Percentiles rank a stretch among this genome's conserved stretches.
Evolutionary conservation across 2,888 invertebrate genomes (phyloP).

Genomic region (Sarcophaga carnaria): DNA sequence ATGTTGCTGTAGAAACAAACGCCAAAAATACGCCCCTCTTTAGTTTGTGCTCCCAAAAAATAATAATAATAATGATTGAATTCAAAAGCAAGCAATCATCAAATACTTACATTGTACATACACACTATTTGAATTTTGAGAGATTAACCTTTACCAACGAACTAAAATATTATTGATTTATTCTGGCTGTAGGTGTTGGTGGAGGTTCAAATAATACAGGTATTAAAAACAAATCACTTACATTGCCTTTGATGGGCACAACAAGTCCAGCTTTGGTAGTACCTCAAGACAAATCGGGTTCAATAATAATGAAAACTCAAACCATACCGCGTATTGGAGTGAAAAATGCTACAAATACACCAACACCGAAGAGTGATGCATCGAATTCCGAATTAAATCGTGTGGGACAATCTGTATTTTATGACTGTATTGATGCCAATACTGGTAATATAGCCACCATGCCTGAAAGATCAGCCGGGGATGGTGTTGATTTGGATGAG

Average conservation of each 20-base stretch:
- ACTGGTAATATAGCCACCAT: constrained; percentile 52
- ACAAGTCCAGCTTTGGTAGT: constrained; percentile 73
- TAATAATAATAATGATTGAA: background rate
- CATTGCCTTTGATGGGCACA: constrained; percentile 77
- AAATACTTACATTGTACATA: constrained; percentile 5
- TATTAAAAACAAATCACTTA: constrained; percentile 76
- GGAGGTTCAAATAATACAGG: constrained; percentile 56
- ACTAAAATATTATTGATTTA: constrained; percentile 43
- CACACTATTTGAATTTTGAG: background rate
- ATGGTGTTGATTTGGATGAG: constrained; percentile 83
- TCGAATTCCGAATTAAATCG: constrained; percentile 79
- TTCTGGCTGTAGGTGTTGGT: constrained; percentile 51
- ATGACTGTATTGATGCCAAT: constrained; percentile 81
- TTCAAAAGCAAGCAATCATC: constrained; percentile 28
- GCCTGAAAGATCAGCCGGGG: constrained; percentile 68
- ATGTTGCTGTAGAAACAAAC: constrained; percentile 55
- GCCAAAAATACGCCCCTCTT: constrained; percentile 50
- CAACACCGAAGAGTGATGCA: constrained; percentile 77
- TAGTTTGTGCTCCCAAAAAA: constrained; percentile 28
- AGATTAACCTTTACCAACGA: constrained; percentile 17
- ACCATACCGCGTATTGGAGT: constrained; percentile 71
- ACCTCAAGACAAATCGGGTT: constrained; percentile 68
- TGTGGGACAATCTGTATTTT: constrained; percentile 82
- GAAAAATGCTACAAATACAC: constrained; percentile 63
- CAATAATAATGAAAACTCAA: constrained; percentile 69